Evolutionary conservation across 2,888 invertebrate genomes (phyloP).

Genomic region (Laspeyria flexula): DNA sequence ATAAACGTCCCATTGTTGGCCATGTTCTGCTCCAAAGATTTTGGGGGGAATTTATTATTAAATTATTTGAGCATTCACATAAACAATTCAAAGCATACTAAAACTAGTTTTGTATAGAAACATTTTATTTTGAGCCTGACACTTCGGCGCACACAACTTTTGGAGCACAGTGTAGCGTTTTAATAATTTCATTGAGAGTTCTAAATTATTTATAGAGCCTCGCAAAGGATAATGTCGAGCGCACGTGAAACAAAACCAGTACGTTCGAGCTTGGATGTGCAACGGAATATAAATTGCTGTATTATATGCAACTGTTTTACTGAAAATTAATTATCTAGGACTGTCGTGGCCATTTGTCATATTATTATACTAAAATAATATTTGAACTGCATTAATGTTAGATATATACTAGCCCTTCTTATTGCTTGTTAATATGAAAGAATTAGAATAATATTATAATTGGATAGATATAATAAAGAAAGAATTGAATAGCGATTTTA

Average conservation of each 20-base stretch:
- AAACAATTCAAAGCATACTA: no score
- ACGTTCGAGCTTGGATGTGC: slow-evolving; percentile 42
- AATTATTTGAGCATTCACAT: no score
- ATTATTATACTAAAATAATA: background rate
- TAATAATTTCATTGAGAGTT: slow-evolving; percentile 52
- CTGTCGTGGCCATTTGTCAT: slow-evolving; percentile 13
- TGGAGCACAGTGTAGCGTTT: slow-evolving; percentile 32
- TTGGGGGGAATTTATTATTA: no score
- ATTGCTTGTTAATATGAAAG: no score
- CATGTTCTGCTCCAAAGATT: no score
- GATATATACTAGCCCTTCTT: no score
- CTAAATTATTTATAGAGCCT: slow-evolving; percentile 53
- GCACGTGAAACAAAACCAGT: slow-evolving; percentile 54
- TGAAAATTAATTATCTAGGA: slow-evolving; percentile 62
- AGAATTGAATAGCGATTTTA: no score
- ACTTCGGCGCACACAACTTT: slow-evolving; percentile 23
- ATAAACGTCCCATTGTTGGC: no score
- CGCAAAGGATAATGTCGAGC: slow-evolving; percentile 41
- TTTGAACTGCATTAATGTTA: background rate
- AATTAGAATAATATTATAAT: no score
- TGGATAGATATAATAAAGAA: no score
- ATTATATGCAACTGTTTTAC: slow-evolving; percentile 61
- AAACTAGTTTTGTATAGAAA: slow-evolving; percentile 15
- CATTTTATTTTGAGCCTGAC: slow-evolving; percentile 18
- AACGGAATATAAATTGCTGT: slow-evolving; percentile 64